Evolutionary conservation across 2,113 vertebrate genomes (phyloP).

Genomic region (Anoplopoma fimbria): DNA sequence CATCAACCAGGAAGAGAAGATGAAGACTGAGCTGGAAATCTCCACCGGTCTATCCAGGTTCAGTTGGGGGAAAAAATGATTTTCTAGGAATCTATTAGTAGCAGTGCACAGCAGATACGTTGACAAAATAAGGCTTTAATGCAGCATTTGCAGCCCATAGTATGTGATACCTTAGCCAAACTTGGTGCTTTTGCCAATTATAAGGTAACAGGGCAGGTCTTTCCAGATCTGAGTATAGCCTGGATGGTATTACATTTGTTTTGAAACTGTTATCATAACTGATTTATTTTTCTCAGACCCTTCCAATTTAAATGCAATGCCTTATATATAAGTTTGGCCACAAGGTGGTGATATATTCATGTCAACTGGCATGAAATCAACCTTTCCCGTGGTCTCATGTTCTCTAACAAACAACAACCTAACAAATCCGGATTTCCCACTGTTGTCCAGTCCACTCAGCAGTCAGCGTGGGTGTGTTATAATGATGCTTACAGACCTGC

Average conservation of each 20-base stretch:
- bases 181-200: neutral
- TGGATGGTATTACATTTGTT: neutral
- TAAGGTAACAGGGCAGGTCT: neutral
- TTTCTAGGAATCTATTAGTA: neutral
- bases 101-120: neutral
- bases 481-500: slow-evolving; percentile 20
- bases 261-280: neutral
- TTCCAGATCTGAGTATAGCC: neutral
- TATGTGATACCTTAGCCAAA: slow-evolving; percentile 5
- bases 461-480: slow-evolving; percentile 11
- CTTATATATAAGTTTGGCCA: slow-evolving; percentile 32
- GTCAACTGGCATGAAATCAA: neutral
- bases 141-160: neutral
- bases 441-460: slow-evolving; percentile 26
- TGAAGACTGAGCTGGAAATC: slow-evolving; percentile 67
- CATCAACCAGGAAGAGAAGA: slow-evolving; percentile 64
- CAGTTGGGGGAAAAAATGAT: neutral
- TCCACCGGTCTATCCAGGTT: slow-evolving; percentile 72
- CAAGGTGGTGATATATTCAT: slow-evolving; percentile 62
- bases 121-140: neutral
- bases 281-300: neutral
- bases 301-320: neutral
- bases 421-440: slow-evolving; percentile 11
- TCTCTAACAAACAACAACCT: neutral
- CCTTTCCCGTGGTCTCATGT: neutral